Conservation (phyloP, 2,888 invertebrate species). For the Leucoma salicis region DNA sequence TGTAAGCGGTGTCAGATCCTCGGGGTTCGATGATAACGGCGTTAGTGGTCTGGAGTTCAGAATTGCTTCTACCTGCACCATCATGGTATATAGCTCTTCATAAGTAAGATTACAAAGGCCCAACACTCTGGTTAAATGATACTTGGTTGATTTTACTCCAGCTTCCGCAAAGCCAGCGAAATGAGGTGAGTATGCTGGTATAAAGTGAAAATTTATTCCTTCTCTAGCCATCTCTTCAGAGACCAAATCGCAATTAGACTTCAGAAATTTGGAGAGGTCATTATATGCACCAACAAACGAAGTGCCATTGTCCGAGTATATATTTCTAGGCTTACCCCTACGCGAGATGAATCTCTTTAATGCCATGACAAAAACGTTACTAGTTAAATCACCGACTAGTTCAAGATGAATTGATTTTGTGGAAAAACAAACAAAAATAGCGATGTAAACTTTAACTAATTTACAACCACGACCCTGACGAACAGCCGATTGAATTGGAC, state of each 20-base stretch:
- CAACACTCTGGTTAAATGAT: too few relatives aligned
- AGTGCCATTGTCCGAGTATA: neutral
- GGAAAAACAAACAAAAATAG: neutral
- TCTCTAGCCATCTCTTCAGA: neutral
- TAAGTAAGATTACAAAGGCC: too few relatives aligned
- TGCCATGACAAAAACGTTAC: neutral
- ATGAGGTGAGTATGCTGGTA: neutral
- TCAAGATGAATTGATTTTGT: neutral
- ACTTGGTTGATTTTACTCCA: too few relatives aligned
- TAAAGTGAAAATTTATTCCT: neutral
- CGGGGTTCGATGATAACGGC: neutral
- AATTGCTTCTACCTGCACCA: constrained; percentile 1
- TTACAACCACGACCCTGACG: too few relatives aligned
- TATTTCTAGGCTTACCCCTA: neutral
- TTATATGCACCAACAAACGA: neutral
- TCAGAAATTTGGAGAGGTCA: neutral
- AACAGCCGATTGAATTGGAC: too few relatives aligned
- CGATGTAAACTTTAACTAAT: too few relatives aligned
- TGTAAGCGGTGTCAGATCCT: neutral
- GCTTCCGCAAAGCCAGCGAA: too few relatives aligned
- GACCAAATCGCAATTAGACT: neutral
- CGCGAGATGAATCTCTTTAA: neutral
- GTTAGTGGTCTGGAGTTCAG: constrained; percentile 1
- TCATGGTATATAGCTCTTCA: neutral
- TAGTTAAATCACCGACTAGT: neutral